These are phyloP conservation scores for Oikopleura albicans DNA, from an alignment of 23 tunicate species.

Conservation along the genomic window DNA sequence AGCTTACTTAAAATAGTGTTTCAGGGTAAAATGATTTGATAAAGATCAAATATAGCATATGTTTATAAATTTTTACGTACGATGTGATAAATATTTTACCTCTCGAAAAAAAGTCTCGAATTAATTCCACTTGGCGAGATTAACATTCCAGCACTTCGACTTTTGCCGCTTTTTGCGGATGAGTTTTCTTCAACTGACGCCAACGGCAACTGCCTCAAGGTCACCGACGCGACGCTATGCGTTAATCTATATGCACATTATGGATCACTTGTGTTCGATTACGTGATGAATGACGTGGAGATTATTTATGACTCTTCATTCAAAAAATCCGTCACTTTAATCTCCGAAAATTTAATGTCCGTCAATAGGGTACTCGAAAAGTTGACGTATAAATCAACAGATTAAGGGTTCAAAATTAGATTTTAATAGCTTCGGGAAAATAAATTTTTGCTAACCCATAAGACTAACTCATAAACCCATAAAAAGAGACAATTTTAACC, in stretches of 20 bases:
- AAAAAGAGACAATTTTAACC: no score
- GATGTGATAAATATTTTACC: background rate
- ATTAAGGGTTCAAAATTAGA: no score
- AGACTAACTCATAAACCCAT: no score
- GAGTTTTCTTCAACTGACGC: background rate
- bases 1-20: no score
- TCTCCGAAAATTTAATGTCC: background rate
- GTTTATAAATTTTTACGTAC: no score
- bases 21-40: no score
- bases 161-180: constrained; percentile 7
- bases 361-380: background rate
- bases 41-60: no score
- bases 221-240: background rate
- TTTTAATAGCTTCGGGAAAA: no score
- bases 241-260: background rate
- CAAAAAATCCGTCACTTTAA: background rate
- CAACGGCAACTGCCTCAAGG: background rate
- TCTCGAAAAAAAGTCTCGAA: background rate
- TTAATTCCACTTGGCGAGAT: background rate
- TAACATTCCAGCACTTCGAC: background rate
- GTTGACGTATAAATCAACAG: background rate
- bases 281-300: background rate
- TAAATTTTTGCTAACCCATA: no score
- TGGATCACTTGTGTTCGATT: background rate
- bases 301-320: background rate